A percentile compares a stretch with the other conserved stretches of the same genome.
phyloP scores from a whole-genome alignment of 1,140 invertebrate species.

The Goniozus legneri region DNA sequence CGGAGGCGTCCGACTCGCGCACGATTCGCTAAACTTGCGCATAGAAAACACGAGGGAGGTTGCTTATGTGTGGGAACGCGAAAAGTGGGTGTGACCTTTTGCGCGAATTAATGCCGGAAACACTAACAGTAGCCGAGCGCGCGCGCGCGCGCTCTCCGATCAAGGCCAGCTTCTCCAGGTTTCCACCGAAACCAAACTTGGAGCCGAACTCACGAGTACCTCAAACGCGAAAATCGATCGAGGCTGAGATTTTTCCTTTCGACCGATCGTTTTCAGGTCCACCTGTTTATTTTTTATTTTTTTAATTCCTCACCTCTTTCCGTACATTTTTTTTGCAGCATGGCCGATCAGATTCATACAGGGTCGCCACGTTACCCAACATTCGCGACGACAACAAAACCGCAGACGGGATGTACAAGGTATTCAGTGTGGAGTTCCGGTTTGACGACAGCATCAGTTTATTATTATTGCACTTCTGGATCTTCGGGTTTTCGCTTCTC shows the following conservation, averaged over 20 bases:
- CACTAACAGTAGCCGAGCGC: too few species aligned
- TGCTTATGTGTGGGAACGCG: too few species aligned
- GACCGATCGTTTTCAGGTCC: constrained; percentile 7
- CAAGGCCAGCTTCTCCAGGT: too few species aligned
- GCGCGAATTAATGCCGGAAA: too few species aligned
- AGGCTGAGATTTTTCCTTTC: not conserved
- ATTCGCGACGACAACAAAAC: constrained; percentile 91
- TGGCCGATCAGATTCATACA: constrained; percentile 89
- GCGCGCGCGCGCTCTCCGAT: too few species aligned
- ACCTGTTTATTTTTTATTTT: constrained; percentile 20
- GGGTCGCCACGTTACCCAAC: constrained; percentile 83
- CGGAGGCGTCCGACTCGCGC: too few species aligned
- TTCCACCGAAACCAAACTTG: too few species aligned
- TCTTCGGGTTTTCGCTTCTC: not conserved
- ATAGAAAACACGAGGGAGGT: too few species aligned
- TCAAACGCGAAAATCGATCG: constrained; percentile 1
- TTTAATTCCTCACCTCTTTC: constrained; percentile 18
- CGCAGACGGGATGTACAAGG: constrained; percentile 88
- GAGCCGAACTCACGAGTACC: too few species aligned
- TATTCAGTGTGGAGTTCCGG: constrained; percentile 47
- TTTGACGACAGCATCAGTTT: constrained; percentile 25
- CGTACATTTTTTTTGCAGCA: constrained; percentile 67
- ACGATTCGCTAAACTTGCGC: too few species aligned
- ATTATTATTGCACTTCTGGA: constrained; percentile 8
- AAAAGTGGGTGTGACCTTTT: too few species aligned